Percentiles rank a stretch among this genome's conserved stretches.
phyloP scores from a whole-genome alignment of 2,113 vertebrate genomes.

The Paradoxurus hermaphroditus region DNA sequence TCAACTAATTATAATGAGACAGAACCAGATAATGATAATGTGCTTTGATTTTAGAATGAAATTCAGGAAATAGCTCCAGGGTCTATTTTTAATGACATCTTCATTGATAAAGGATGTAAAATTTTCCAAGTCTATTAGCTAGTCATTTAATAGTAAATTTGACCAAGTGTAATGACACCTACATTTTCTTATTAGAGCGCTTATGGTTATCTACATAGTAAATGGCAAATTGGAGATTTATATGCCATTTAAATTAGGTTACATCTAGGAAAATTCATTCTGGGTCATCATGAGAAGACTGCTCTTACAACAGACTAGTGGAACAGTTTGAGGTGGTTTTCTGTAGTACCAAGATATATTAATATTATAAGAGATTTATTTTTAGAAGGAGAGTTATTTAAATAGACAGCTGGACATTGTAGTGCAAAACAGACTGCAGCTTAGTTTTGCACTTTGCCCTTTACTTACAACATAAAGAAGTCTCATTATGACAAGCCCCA shows the following conservation, averaged over 20 bases:
- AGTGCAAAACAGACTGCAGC: not conserved
- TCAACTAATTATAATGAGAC: slow-evolving; percentile 56
- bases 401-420: slow-evolving; percentile 14
- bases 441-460: slow-evolving; percentile 36
- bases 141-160: slow-evolving; percentile 46
- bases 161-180: slow-evolving; percentile 47
- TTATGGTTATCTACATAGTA: not conserved
- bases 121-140: slow-evolving; percentile 35
- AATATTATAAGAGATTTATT: not conserved
- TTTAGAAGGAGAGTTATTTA: slow-evolving; percentile 36
- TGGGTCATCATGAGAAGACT: not conserved
- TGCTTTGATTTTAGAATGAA: slow-evolving; percentile 49
- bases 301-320: slow-evolving; percentile 24
- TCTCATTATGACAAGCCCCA: slow-evolving; percentile 3
- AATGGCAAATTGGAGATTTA: slow-evolving; percentile 37
- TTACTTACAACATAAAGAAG: not conserved
- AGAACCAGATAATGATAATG: slow-evolving; percentile 33
- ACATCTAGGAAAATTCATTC: slow-evolving; percentile 5
- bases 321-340: not conserved
- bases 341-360: not conserved
- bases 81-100: slow-evolving; percentile 38
- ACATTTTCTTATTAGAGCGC: slow-evolving; percentile 32
- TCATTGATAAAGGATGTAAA: slow-evolving; percentile 6
- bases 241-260: slow-evolving; percentile 39
- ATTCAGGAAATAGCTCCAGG: slow-evolving; percentile 54